Evolutionary conservation across 2,888 invertebrate species (phyloP).

Genomic region (Rhorus exstirpatorius): DNA sequence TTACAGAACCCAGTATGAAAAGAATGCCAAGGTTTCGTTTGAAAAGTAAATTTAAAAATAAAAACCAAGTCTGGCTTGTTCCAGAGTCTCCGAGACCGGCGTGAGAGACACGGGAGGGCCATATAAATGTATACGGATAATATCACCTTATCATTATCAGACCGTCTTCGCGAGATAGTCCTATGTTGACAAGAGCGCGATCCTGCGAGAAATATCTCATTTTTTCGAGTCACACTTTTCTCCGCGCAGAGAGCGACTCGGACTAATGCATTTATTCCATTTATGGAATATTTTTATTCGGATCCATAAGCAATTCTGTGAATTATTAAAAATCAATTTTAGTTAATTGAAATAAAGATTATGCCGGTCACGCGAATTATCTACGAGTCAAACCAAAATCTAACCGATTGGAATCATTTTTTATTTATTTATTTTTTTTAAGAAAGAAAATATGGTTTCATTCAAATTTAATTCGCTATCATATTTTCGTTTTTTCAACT

Average conservation of each 20-base stretch:
- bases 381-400: no score
- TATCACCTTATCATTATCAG: conserved; percentile 60
- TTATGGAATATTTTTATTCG: neutral
- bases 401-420: no score
- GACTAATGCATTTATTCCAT: neutral
- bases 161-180: conserved; percentile 59
- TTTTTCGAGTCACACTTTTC: conserved; percentile 15
- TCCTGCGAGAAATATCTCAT: conserved; percentile 34
- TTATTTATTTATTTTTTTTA: no score
- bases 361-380: no score
- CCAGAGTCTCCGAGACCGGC: neutral
- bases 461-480: no score
- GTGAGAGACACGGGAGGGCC: conserved; percentile 28
- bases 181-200: conserved; percentile 51
- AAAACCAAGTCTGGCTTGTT: neutral
- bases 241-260: neutral
- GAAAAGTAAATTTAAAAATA: neutral
- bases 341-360: no score
- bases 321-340: neutral
- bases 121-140: conserved; percentile 9
- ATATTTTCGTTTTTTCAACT: no score
- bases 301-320: neutral
- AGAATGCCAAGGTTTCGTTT: neutral
- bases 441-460: no score
- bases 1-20: no score